A percentile compares a stretch with the other conserved stretches of the same genome.
Evolutionary conservation across 2,113 vertebrate species (phyloP).

Genomic region (Toxotes chatareus): DNA sequence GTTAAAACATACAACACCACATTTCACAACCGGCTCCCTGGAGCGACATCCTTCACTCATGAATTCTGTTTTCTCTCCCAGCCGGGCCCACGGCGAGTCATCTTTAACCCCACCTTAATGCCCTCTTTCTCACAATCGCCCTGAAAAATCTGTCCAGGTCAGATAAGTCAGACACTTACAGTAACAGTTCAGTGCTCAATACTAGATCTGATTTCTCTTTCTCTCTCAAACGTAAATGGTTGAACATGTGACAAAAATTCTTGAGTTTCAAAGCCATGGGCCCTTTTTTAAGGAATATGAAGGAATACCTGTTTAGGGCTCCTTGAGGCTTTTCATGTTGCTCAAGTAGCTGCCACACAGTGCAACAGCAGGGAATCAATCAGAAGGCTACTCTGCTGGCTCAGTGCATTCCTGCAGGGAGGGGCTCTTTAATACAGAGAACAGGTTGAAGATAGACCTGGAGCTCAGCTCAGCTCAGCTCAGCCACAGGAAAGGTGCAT

Average conservation of each 20-base stretch:
- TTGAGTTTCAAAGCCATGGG: neutral
- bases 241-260: neutral
- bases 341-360: neutral
- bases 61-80: constrained; percentile 11
- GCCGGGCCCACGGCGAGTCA: neutral
- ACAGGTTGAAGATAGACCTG: neutral
- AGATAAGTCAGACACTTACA: neutral
- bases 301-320: neutral
- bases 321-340: neutral
- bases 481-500: neutral
- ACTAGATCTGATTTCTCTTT: neutral
- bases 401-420: constrained; percentile 26
- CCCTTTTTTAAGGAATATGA: neutral
- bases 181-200: neutral
- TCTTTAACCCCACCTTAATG: too few species aligned
- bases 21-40: constrained; percentile 33
- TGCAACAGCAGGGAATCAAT: neutral
- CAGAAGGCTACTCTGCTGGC: neutral
- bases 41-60: neutral
- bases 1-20: neutral
- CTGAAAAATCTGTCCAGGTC: neutral
- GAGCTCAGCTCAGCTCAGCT: neutral
- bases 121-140: neutral
- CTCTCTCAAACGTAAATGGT: neutral
- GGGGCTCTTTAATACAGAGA: neutral